These are phyloP conservation scores for Stegodyphus dumicola DNA, from an alignment of 1,140 invertebrate genomes.

Conservation along the genomic window DNA sequence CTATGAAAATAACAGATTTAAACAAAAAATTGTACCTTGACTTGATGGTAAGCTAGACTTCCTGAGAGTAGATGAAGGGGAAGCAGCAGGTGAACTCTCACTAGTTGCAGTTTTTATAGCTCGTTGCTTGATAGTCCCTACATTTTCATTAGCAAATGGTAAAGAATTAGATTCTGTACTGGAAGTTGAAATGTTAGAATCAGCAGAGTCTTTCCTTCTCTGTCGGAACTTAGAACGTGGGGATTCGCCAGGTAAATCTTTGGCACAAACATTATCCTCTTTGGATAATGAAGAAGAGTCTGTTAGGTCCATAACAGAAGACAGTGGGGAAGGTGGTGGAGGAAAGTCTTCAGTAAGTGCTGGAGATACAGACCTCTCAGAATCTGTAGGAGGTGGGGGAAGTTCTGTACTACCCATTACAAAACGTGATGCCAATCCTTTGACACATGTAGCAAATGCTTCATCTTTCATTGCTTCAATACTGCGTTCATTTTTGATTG, in stretches of 20 bases:
- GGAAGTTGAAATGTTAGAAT: slow-evolving; percentile 82
- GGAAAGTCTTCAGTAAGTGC: slow-evolving; percentile 69
- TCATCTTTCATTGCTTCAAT: slow-evolving; percentile 65
- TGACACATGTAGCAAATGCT: slow-evolving; percentile 70
- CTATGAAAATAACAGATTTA: not conserved
- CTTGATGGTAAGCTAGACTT: slow-evolving; percentile 43
- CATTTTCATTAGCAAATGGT: slow-evolving; percentile 98
- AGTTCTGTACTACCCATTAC: slow-evolving; percentile 63
- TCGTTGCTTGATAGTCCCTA: slow-evolving; percentile 93
- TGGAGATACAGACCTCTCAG: slow-evolving; percentile 63
- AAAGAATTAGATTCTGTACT: slow-evolving; percentile 95
- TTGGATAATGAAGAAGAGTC: slow-evolving; percentile 49
- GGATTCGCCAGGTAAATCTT: slow-evolving; percentile 55
- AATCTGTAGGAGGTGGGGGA: slow-evolving; percentile 62
- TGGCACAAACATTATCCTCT: slow-evolving; percentile 50
- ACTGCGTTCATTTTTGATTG: slow-evolving; percentile 66
- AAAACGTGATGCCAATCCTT: slow-evolving; percentile 69
- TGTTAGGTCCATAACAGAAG: slow-evolving; percentile 61
- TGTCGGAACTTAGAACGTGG: slow-evolving; percentile 45
- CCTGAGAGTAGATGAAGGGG: slow-evolving; percentile 55
- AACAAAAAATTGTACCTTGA: slow-evolving; percentile 21
- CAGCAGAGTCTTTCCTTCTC: slow-evolving; percentile 63
- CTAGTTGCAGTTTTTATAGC: slow-evolving; percentile 70
- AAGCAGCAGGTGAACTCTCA: slow-evolving; percentile 60
- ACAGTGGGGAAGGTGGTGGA: slow-evolving; percentile 70